Evolutionary conservation across 2,888 invertebrate species (phyloP).

Genomic region (Lasioglossum zephyrum): DNA sequence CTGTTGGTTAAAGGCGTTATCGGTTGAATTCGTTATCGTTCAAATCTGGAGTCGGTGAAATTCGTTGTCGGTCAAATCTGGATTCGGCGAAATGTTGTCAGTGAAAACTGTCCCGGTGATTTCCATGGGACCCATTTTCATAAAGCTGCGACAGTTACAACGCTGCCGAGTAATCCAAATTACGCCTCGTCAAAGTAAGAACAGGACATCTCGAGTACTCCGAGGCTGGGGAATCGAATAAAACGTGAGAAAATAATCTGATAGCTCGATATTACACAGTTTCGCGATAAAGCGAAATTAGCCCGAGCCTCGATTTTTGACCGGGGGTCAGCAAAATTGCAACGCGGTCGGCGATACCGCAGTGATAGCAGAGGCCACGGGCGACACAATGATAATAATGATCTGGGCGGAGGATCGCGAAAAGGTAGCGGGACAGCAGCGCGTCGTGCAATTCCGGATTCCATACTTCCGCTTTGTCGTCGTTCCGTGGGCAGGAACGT

Average conservation of each 20-base stretch:
- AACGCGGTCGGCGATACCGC: not conserved
- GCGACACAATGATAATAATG: not conserved
- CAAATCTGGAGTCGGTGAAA: no score
- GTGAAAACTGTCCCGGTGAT: no score
- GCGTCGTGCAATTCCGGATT: not conserved
- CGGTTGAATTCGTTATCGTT: no score
- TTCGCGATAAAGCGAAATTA: not conserved
- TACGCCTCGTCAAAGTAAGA: no score
- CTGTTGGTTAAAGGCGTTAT: no score
- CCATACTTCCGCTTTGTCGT: not conserved
- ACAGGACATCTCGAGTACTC: not conserved
- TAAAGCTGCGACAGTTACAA: no score
- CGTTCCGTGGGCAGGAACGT: not conserved
- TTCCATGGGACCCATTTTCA: no score
- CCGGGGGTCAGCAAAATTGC: not conserved
- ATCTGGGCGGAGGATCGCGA: not conserved
- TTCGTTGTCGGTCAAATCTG: no score
- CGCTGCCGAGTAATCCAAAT: no score
- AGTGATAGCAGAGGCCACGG: not conserved
- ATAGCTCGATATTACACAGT: not conserved
- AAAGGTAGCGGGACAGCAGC: not conserved
- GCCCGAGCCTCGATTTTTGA: not conserved
- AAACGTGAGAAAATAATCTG: not conserved
- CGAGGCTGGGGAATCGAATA: not conserved
- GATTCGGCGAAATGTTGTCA: no score